Conservation (phyloP, 1,140 invertebrate species). For the Oncopeltus fasciatus region DNA sequence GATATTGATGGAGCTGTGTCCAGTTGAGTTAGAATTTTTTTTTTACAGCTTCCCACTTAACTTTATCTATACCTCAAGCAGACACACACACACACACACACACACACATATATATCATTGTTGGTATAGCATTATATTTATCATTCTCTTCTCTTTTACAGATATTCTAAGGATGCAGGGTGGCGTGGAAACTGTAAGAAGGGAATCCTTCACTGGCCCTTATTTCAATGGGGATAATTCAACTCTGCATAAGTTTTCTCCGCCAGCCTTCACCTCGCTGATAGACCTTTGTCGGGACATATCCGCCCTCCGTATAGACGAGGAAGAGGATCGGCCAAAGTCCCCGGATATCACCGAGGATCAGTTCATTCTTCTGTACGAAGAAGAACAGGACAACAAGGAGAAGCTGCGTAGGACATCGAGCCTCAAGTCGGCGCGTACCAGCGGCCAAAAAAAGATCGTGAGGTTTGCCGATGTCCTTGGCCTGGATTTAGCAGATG, state of each 20-base stretch:
- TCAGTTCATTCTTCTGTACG: conserved; percentile 7
- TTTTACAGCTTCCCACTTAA: too few species aligned
- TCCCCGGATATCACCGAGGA: not conserved
- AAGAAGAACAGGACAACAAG: not conserved
- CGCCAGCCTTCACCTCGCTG: not conserved
- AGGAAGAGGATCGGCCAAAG: not conserved
- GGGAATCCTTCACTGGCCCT: not conserved
- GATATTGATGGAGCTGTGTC: too few species aligned
- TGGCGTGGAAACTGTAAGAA: not conserved
- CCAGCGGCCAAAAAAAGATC: conserved; percentile 60
- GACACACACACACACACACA: too few species aligned
- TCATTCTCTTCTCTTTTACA: too few species aligned
- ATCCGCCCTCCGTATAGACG: not conserved
- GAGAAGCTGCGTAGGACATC: not conserved
- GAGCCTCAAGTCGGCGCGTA: not conserved
- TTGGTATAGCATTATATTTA: too few species aligned
- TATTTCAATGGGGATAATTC: not conserved
- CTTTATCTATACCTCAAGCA: too few species aligned
- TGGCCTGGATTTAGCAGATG: conserved; percentile 80
- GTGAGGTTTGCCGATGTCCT: conserved; percentile 89
- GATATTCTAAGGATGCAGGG: too few species aligned
- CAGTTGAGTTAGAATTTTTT: too few species aligned
- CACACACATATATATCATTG: too few species aligned
- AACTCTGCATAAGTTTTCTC: not conserved
- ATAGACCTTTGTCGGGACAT: not conserved